Percentiles rank a stretch among this genome's conserved stretches.
These are phyloP conservation scores for Polymixis flavicincta DNA, from an alignment of 2,888 invertebrate species.

Conservation along the genomic window DNA sequence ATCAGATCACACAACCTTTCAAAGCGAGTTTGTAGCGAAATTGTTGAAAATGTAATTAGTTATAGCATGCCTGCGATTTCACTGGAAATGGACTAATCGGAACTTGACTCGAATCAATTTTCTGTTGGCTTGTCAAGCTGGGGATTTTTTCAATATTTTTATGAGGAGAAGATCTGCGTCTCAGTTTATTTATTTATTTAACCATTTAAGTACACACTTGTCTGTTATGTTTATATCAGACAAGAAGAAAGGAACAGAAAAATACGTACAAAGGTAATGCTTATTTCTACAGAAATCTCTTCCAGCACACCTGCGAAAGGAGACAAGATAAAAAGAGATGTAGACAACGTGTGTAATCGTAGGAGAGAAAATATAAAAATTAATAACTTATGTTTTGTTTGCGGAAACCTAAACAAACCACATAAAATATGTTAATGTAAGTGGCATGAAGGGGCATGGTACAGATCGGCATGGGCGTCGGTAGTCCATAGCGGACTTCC, in stretches of 20 bases:
- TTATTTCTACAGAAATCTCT: too few species aligned
- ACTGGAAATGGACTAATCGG: constrained; percentile 63
- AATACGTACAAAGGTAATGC: too few species aligned
- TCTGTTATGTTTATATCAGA: too few species aligned
- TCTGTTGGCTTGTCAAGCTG: constrained; percentile 33
- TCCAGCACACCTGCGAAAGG: too few species aligned
- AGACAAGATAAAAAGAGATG: too few species aligned
- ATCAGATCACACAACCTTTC: constrained; percentile 37
- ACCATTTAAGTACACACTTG: too few species aligned
- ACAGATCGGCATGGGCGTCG: too few species aligned
- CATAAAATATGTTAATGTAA: neutral
- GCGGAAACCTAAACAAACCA: neutral
- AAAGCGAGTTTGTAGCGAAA: constrained; percentile 13
- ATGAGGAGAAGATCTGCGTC: neutral
- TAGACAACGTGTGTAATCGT: too few species aligned
- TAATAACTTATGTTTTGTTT: neutral
- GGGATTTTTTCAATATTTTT: constrained; percentile 2
- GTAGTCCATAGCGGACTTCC: too few species aligned
- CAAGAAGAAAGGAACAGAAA: too few species aligned
- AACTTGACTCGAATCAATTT: constrained; percentile 58
- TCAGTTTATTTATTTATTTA: too few species aligned
- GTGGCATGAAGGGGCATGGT: neutral
- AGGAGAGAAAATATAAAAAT: too few species aligned
- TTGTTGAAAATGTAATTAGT: constrained; percentile 55
- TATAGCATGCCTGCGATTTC: constrained; percentile 60